Evolutionary conservation across 2,888 invertebrate genomes (phyloP).

Genomic region (Fragum sueziense): DNA sequence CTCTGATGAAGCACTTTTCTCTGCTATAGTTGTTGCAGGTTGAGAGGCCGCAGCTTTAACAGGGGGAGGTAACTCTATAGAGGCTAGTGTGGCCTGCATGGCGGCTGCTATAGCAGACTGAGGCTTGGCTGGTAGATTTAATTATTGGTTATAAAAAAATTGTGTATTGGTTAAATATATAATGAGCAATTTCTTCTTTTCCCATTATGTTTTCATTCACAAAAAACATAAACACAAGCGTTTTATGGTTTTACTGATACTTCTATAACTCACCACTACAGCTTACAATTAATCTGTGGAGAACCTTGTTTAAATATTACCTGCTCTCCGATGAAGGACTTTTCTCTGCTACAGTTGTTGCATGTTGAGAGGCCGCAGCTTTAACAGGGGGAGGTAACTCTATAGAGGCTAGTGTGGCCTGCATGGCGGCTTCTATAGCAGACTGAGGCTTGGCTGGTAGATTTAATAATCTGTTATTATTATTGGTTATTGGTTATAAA

Average conservation of each 20-base stretch:
- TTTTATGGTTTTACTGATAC: too few species aligned
- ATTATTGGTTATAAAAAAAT: too few species aligned
- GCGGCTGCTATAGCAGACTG: conserved; percentile 89
- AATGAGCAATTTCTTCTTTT: too few species aligned
- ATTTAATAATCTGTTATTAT: too few species aligned
- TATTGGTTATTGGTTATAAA: too few species aligned
- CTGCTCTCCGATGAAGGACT: conserved; percentile 58
- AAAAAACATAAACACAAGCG: too few species aligned
- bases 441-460: conserved; percentile 77
- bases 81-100: conserved; percentile 96
- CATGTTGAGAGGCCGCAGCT: conserved; percentile 20
- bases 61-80: conserved; percentile 86
- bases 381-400: conserved; percentile 83
- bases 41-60: conserved; percentile 33
- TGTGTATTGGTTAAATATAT: too few species aligned
- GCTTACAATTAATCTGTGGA: too few species aligned
- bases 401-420: conserved; percentile 95
- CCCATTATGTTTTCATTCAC: too few species aligned
- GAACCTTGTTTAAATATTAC: too few species aligned
- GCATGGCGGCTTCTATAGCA: conserved; percentile 94
- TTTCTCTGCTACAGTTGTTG: conserved; percentile 56
- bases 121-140: conserved; percentile 72
- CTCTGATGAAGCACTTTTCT: conserved; percentile 56
- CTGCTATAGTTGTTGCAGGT: conserved; percentile 50
- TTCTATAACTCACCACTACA: too few species aligned